Base-by-base conservation (phyloP, 2,113 vertebrate species). In the Rhea pennata region DNA sequence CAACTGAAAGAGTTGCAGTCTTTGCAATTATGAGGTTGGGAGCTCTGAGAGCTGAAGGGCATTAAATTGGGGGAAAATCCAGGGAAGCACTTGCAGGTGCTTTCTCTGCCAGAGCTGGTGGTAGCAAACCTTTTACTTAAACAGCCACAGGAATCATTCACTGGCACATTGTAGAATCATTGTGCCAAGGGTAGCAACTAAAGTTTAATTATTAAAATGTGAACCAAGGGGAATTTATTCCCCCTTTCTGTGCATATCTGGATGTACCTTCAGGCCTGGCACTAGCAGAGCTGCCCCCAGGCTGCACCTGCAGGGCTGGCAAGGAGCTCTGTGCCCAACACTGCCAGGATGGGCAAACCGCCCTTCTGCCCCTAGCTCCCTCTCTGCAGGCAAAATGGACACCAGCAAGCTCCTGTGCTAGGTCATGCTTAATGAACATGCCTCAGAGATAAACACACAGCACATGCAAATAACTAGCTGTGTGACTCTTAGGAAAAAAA, bases 151-250 rank as follows among this genome's bases (percentile, higher is more conserved):
- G 44, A 73, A 87, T 46, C 1, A 33, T 76, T 85, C 53, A 15
- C 27, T 73, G 48, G 1, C 0, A 0, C 56, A 22, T 65, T 74
- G 40, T 29, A 71, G 5, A 14, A 42, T 91, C 0, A 0, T 42
- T 81, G 24, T 89, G 26, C 61, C 81, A 89, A 89, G 84, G 31
- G 7, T 56, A 92, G 44, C 80, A 61, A 46, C 15, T 20, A 15
- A 76, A 51, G 20, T 62, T 64, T 27, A 54, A 69, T 53, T 44
- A 8, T 31, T 44, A 29, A 92, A 75, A 42, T 0, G 0, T 53
- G n/a, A 27, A 5, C 23, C 13, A 94, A 61, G 22, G 36, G 23
- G 36, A 74, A 53, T 53, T 93, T 84, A 0, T 69, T 46, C 2
- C 36, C 10, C 6, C 7, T 67, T 59, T 44, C 20, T 26, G 14